Evolutionary conservation across 1,140 invertebrate genomes (phyloP).

Genomic region (Cydia fagiglandana): DNA sequence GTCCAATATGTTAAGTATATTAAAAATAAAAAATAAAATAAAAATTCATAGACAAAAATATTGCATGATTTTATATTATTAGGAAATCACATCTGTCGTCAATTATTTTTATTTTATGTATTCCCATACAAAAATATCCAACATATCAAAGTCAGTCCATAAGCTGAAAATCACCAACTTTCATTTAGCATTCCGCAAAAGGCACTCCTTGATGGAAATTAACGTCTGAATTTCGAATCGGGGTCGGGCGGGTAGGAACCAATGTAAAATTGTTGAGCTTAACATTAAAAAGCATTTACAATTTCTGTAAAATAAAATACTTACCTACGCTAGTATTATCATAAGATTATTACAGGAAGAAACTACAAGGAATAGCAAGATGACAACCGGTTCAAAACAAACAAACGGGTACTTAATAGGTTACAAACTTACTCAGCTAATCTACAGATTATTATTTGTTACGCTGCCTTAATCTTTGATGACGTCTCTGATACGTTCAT

Average conservation of each 20-base stretch:
- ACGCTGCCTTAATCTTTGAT: slow-evolving; percentile 44
- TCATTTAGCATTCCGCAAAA: slow-evolving; percentile 52
- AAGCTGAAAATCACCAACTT: slow-evolving; percentile 52
- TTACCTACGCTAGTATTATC: slow-evolving; percentile 53
- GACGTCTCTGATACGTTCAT: slow-evolving; percentile 43
- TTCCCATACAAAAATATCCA: slow-evolving; percentile 59
- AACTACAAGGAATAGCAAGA: slow-evolving; percentile 52
- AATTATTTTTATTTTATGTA: slow-evolving; percentile 36
- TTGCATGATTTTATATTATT: slow-evolving; percentile 34
- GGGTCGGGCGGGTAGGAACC: slow-evolving; percentile 34
- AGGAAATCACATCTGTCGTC: slow-evolving; percentile 21
- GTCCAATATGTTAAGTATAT: slow-evolving; percentile 12
- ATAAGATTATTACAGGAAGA: slow-evolving; percentile 60
- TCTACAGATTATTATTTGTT: slow-evolving; percentile 41
- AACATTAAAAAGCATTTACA: slow-evolving; percentile 37
- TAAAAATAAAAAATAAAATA: slow-evolving; percentile 35
- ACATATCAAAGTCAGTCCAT: slow-evolving; percentile 63
- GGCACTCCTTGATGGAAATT: slow-evolving; percentile 62
- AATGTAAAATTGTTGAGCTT: slow-evolving; percentile 46
- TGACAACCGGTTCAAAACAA: slow-evolving; percentile 41
- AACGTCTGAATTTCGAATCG: slow-evolving; percentile 34
- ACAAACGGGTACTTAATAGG: slow-evolving; percentile 43
- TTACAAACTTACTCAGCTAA: slow-evolving; percentile 44
- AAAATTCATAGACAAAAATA: slow-evolving; percentile 34
- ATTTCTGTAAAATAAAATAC: slow-evolving; percentile 35